Evolutionary conservation across 2,113 vertebrate genomes (phyloP).

Genomic region (Rallus limicola): DNA sequence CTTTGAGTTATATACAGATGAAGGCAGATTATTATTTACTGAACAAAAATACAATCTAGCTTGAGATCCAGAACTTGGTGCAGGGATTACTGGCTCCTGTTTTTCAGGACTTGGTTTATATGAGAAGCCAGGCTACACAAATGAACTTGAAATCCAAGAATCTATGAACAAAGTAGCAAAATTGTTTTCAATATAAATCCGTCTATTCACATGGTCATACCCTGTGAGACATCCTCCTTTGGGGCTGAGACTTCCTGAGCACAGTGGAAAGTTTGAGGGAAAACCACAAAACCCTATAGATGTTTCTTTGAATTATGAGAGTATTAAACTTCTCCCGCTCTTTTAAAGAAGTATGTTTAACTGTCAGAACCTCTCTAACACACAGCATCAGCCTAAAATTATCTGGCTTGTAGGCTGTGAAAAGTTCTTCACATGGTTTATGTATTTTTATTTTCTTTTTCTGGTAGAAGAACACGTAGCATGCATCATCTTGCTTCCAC

Average conservation of each 20-base stretch:
- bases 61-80: not conserved
- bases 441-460: not conserved
- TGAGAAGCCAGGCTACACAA: not conserved
- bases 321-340: not conserved
- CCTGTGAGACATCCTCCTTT: conserved; percentile 23
- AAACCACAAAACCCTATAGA: conserved; percentile 19
- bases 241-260: conserved; percentile 33
- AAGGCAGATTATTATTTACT: not conserved
- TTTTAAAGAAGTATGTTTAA: conserved; percentile 4
- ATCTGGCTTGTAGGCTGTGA: not conserved
- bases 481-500: conserved; percentile 37
- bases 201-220: not conserved
- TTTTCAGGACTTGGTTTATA: not conserved
- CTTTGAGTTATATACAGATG: not conserved
- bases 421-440: conserved; percentile 23
- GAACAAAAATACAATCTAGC: not conserved
- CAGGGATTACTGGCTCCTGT: not conserved
- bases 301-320: not conserved
- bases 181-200: conserved; percentile 20
- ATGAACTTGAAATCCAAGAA: conserved; percentile 2
- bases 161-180: conserved; percentile 4
- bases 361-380: not conserved
- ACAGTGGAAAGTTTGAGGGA: conserved; percentile 40
- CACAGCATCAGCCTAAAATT: not conserved
- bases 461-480: conserved; percentile 1